Base-by-base conservation (phyloP, 2,797 vertebrate genomes). In the Rhinatrema bivittatum region DNA sequence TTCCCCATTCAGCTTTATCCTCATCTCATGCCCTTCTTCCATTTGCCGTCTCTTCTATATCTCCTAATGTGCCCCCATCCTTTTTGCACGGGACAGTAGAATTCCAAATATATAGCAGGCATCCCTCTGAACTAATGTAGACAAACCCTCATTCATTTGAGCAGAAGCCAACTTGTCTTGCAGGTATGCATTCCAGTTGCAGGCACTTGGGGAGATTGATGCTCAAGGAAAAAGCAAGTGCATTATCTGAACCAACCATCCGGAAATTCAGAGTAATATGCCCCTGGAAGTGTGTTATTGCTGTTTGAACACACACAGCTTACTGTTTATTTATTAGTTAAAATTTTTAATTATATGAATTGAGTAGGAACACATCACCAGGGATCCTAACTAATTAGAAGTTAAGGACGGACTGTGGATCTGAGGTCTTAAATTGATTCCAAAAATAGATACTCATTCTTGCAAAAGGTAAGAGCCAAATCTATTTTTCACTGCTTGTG, bases 371-470 rank as follows among this genome's bases (percentile, higher is more conserved):
- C 34, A 20, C 40, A 46, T 46, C 77, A 53, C 65, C 36, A 43
- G 68, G 53, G 69, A 70, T 48, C 38, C 46, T 60, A 54, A 54
- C 62, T 68, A 65, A 72, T 72, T 56, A 55, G 59, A 66, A 62
- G 44, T 74, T 62, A 59, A n/a, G 44, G 53, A 60, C 65, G 54
- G 62, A 65, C 60, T 59, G 52, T 10, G 28, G 68, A 68, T 53
- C 16, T 14, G 36, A 47, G 47, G 32, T 47, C 45, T 49, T 35
- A 28, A 32, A 46, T 42, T 20, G 49, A 63, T 55, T 57, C 55
- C 22, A 53, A 49, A 38, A 40, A 57, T 48, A 62, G 29, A 44
- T 38, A 46, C 24, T 32, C 30, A 20, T 26, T 41, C 30, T 50
- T 50, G 20, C 18, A 32, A 26, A n/a, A 21, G 35, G 46, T 44